Evolutionary conservation across 2,113 vertebrate species (phyloP).

Genomic region (Tachuris rubrigastra): DNA sequence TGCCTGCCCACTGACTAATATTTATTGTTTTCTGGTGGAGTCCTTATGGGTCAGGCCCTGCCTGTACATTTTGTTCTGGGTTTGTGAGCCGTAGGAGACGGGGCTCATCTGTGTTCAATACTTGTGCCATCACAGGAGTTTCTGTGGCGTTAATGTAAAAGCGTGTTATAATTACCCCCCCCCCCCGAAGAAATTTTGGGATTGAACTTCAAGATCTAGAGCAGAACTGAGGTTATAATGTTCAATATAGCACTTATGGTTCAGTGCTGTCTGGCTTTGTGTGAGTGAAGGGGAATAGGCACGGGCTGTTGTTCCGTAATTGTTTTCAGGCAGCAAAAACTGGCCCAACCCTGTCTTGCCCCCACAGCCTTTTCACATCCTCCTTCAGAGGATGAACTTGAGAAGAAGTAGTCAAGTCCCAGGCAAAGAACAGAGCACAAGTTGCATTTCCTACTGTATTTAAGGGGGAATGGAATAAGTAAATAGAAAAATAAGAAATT

Average conservation of each 20-base stretch:
- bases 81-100: neutral
- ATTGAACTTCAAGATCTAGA: neutral
- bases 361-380: neutral
- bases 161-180: neutral
- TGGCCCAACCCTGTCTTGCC: fast-evolving
- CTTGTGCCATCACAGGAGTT: fast-evolving
- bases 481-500: neutral
- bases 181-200: neutral
- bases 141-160: fast-evolving
- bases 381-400: neutral
- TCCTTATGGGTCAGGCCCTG: neutral
- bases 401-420: neutral
- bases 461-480: neutral
- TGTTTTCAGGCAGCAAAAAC: neutral
- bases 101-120: neutral
- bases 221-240: neutral
- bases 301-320: fast-evolving
- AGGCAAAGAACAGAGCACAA: neutral
- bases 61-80: constrained; percentile 2
- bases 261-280: neutral
- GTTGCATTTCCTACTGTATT: neutral
- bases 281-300: neutral
- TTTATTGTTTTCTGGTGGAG: neutral
- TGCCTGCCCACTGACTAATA: neutral
- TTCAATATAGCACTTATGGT: fast-evolving